A percentile compares a stretch with the other conserved stretches of the same genome.
phyloP scores from a whole-genome alignment of 2,113 vertebrate genomes.

The Eulemur rufifrons region DNA sequence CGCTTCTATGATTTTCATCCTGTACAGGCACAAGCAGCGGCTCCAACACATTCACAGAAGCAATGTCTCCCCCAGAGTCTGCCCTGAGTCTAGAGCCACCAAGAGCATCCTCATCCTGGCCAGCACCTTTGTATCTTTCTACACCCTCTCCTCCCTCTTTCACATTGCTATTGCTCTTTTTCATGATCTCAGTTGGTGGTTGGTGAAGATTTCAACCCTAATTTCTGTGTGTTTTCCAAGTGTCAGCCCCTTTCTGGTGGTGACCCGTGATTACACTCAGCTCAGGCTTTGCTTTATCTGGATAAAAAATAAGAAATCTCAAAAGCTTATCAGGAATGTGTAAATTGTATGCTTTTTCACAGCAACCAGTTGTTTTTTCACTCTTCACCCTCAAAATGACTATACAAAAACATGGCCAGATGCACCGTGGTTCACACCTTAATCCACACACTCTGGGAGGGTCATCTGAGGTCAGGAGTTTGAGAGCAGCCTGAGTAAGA shows the following conservation, averaged over 20 bases:
- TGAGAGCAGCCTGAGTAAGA: no score
- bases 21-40: background rate
- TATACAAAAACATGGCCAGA: no score
- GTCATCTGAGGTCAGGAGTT: no score
- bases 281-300: background rate
- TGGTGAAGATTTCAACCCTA: background rate
- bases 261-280: accelerated
- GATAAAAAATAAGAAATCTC: background rate
- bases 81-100: background rate
- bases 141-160: background rate
- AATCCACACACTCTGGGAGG: no score
- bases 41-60: background rate
- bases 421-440: no score
- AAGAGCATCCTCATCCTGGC: background rate
- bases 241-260: background rate
- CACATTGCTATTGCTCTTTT: background rate
- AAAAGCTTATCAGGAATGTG: background rate
- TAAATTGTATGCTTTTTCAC: background rate
- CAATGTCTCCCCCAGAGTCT: background rate
- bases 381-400: no score
- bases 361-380: background rate
- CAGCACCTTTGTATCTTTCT: background rate
- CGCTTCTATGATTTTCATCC: background rate
- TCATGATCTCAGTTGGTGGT: accelerated
- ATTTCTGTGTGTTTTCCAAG: background rate